Evolutionary conservation across 2,888 invertebrate species (phyloP).

Genomic region (Aromia moschata): DNA sequence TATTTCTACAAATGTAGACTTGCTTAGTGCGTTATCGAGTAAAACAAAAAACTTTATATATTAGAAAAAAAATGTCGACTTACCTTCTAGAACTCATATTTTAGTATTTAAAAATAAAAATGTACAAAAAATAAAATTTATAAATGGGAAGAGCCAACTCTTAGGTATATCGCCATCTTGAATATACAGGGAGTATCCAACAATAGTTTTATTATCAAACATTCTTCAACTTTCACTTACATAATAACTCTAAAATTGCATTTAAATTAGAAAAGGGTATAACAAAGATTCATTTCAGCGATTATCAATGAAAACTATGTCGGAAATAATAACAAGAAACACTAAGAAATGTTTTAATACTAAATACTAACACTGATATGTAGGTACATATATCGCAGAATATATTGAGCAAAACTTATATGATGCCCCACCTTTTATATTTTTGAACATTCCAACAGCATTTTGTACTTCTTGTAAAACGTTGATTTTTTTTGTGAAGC

Average conservation of each 20-base stretch:
- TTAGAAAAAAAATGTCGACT: slow-evolving; percentile 34
- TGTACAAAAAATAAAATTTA: slow-evolving; percentile 45
- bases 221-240: no score
- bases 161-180: slow-evolving; percentile 55
- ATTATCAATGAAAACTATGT: no score
- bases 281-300: no score
- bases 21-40: not conserved
- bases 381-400: no score
- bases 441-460: not conserved
- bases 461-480: not conserved
- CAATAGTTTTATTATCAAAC: no score
- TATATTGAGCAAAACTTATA: slow-evolving; percentile 11
- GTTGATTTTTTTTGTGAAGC: not conserved
- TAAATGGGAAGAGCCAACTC: slow-evolving; percentile 43
- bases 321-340: no score
- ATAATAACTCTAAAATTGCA: no score
- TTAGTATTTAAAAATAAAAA: slow-evolving; percentile 39
- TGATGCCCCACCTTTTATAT: slow-evolving; percentile 5
- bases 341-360: no score
- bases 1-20: slow-evolving; percentile 1
- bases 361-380: no score
- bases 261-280: no score
- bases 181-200: slow-evolving; percentile 44
- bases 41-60: slow-evolving; percentile 8
- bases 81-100: slow-evolving; percentile 59